A percentile compares a stretch with the other conserved stretches of the same genome.
phyloP scores from a whole-genome alignment of 2,888 invertebrate species.

The Deroplatys truncata region DNA sequence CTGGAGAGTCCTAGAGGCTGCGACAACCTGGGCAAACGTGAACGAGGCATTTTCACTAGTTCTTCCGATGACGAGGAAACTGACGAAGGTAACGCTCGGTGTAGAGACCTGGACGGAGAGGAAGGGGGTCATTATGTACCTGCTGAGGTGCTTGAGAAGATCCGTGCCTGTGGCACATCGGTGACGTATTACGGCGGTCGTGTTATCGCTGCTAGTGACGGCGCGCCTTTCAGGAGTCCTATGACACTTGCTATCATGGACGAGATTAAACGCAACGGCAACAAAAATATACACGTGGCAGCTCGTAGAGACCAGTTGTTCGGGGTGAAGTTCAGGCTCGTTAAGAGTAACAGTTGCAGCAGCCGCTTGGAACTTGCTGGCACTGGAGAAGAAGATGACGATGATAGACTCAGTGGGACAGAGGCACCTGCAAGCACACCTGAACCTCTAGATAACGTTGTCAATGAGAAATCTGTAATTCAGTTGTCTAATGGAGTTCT shows the following conservation, averaged over 20 bases:
- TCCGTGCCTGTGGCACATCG: slow-evolving; percentile 83
- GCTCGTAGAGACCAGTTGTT: neutral
- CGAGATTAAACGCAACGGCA: slow-evolving; percentile 55
- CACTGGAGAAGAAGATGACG: slow-evolving; percentile 45
- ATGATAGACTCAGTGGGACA: neutral
- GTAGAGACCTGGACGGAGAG: slow-evolving; percentile 46
- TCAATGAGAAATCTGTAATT: neutral
- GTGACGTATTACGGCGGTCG: slow-evolving; percentile 75
- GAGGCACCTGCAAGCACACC: neutral
- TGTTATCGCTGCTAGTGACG: slow-evolving; percentile 38
- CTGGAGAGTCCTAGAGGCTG: slow-evolving; percentile 27
- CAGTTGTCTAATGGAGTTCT: neutral
- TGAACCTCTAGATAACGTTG: neutral
- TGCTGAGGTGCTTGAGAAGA: slow-evolving; percentile 75
- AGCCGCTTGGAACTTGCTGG: slow-evolving; percentile 77
- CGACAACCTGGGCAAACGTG: slow-evolving; percentile 34
- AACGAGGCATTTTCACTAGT: slow-evolving; percentile 28
- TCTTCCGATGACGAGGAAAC: neutral
- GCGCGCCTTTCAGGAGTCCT: slow-evolving; percentile 55
- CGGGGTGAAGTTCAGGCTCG: slow-evolving; percentile 64
- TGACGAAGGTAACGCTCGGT: slow-evolving; percentile 34
- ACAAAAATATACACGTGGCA: neutral
- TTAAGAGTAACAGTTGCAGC: slow-evolving; percentile 84
- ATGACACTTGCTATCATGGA: slow-evolving; percentile 72
- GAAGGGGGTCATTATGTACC: slow-evolving; percentile 46